These are phyloP conservation scores for Trilocha varians DNA, from an alignment of 2,888 invertebrate genomes.

Conservation along the genomic window DNA sequence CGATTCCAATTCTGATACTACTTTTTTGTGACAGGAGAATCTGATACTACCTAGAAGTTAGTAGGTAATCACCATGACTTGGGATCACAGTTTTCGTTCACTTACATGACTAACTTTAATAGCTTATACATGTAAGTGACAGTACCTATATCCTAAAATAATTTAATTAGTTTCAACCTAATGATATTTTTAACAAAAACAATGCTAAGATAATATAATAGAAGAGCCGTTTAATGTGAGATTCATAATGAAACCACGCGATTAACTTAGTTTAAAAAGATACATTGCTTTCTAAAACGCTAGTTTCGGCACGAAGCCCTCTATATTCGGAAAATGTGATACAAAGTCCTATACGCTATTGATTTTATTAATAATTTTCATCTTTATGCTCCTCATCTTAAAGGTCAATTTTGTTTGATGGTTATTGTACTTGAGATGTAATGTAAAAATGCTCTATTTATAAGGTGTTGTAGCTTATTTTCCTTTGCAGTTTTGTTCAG, in stretches of 20 bases:
- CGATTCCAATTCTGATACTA: no score
- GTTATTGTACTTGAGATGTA: not conserved
- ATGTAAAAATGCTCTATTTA: not conserved
- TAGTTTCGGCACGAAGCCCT: constrained; percentile 67
- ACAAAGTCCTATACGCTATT: constrained; percentile 33
- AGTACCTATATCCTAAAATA: no score
- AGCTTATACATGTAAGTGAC: no score
- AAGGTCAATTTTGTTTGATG: not conserved
- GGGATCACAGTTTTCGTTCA: no score
- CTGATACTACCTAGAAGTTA: no score
- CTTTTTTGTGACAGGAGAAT: no score
- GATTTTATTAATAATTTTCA: constrained; percentile 5
- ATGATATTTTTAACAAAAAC: no score
- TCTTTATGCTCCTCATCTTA: constrained; percentile 4
- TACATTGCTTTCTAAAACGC: constrained; percentile 58
- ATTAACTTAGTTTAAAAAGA: constrained; percentile 59
- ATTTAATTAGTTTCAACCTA: no score
- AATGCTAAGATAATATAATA: not conserved
- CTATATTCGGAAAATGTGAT: constrained; percentile 47
- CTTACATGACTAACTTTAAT: no score
- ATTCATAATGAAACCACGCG: constrained; percentile 37
- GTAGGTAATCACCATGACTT: no score
- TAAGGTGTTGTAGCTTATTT: not conserved
- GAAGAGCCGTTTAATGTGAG: constrained; percentile 24
- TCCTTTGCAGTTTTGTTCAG: not conserved